A percentile compares a stretch with the other conserved stretches of the same genome.
phyloP scores from a whole-genome alignment of 2,113 vertebrate species.

The Crotophaga sulcirostris region DNA sequence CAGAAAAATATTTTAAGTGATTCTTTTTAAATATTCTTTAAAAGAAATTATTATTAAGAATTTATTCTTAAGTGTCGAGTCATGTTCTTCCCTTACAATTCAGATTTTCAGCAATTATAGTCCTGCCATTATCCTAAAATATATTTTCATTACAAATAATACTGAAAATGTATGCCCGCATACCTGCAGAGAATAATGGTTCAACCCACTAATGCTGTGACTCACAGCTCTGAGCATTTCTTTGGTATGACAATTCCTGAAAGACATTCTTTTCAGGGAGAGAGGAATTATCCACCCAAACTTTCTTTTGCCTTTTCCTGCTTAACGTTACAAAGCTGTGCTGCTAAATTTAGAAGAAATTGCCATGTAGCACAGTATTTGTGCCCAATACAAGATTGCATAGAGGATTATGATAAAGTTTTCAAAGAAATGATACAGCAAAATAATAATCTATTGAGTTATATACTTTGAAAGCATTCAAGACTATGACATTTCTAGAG shows the following conservation, averaged over 20 bases:
- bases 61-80: not conserved
- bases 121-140: conserved; percentile 8
- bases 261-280: not conserved
- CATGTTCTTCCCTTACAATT: conserved; percentile 25
- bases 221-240: not conserved
- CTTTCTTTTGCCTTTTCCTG: conserved; percentile 5
- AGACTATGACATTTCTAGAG: not conserved
- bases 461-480: not conserved
- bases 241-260: not conserved
- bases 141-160: not conserved
- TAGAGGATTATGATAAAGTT: not conserved
- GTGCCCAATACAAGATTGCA: not conserved
- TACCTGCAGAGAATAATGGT: not conserved
- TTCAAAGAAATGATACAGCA: not conserved
- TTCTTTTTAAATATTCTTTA: not conserved
- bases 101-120: conserved; percentile 32
- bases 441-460: not conserved
- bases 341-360: conserved; percentile 5
- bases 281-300: conserved; percentile 24
- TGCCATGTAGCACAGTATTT: not conserved
- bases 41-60: too few relatives aligned
- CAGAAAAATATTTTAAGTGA: not conserved
- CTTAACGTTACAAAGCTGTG: not conserved
- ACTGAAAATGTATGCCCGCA: not conserved
- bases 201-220: conserved; percentile 9